These are phyloP conservation scores for Mormyrops attenuatus DNA, from an alignment of 2,797 vertebrate genomes.

Conservation along the genomic window DNA sequence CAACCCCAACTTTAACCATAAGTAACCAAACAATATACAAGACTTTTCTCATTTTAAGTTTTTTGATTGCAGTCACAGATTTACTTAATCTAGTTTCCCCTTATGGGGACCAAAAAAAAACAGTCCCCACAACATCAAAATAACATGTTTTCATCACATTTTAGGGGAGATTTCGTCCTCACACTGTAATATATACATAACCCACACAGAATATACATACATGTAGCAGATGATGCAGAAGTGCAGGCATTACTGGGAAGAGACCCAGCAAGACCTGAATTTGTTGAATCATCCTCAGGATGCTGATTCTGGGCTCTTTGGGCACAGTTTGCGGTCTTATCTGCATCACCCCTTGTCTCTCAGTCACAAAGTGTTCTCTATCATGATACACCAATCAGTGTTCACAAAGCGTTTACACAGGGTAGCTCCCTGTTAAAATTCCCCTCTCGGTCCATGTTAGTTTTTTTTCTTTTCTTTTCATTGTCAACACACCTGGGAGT, in stretches of 20 bases:
- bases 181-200: background rate
- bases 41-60: background rate
- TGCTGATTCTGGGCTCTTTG: background rate
- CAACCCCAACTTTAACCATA: background rate
- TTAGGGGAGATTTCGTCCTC: background rate
- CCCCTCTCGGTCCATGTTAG: conserved; percentile 26
- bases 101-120: background rate
- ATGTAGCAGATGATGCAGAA: conserved; percentile 29
- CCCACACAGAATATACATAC: background rate
- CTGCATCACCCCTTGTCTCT: background rate
- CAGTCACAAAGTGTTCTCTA: conserved; percentile 6
- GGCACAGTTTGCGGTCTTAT: background rate
- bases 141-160: background rate
- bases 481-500: conserved; percentile 38
- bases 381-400: background rate
- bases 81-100: background rate
- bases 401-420: background rate
- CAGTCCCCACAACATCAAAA: background rate
- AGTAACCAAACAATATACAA: background rate
- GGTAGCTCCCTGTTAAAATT: conserved; percentile 29
- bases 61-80: background rate
- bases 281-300: background rate
- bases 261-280: background rate
- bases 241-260: conserved; percentile 28
- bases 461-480: conserved; percentile 30